phyloP scores from a whole-genome alignment of 2,888 invertebrate species.

The Cabera pusaria region DNA sequence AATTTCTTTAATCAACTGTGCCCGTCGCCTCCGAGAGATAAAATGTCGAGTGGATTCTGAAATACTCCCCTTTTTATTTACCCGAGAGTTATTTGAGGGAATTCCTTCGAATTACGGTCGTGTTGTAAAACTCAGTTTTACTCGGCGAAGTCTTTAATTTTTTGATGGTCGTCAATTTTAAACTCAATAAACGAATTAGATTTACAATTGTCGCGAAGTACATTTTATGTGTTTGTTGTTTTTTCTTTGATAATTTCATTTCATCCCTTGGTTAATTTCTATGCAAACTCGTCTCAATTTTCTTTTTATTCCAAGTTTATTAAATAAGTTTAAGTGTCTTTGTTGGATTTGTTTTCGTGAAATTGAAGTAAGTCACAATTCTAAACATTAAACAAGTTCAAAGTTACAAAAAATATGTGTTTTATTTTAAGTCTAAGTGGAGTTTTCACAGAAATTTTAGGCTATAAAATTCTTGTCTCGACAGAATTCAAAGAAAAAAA shows the following conservation, averaged over 20 bases:
- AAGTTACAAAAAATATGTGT: too few relatives aligned
- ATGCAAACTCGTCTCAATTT: too few relatives aligned
- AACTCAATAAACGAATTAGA: constrained; percentile 30
- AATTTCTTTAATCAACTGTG: constrained; percentile 62
- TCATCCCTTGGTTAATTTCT: too few relatives aligned
- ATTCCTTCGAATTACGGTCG: constrained; percentile 24
- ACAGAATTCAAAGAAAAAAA: too few relatives aligned
- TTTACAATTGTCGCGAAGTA: constrained; percentile 9
- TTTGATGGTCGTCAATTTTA: constrained; percentile 23
- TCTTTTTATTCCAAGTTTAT: too few relatives aligned
- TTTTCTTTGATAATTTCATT: constrained; percentile 5
- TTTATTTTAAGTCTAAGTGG: too few relatives aligned
- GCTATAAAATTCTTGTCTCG: too few relatives aligned
- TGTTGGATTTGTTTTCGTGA: too few relatives aligned
- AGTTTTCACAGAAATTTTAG: too few relatives aligned
- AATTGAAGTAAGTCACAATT: too few relatives aligned
- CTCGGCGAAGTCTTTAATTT: constrained; percentile 13
- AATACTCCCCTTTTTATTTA: constrained; percentile 32
- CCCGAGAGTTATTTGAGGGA: constrained; percentile 25
- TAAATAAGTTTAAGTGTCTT: too few relatives aligned
- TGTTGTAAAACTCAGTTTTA: constrained; percentile 28
- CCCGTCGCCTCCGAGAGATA: constrained; percentile 35
- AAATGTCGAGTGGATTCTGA: constrained; percentile 31
- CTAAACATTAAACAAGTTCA: too few relatives aligned
- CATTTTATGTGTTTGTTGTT: constrained; percentile 2